phyloP scores from a whole-genome alignment of 53 echinoderm and acorn worm species.

The Astropecten irregularis region DNA sequence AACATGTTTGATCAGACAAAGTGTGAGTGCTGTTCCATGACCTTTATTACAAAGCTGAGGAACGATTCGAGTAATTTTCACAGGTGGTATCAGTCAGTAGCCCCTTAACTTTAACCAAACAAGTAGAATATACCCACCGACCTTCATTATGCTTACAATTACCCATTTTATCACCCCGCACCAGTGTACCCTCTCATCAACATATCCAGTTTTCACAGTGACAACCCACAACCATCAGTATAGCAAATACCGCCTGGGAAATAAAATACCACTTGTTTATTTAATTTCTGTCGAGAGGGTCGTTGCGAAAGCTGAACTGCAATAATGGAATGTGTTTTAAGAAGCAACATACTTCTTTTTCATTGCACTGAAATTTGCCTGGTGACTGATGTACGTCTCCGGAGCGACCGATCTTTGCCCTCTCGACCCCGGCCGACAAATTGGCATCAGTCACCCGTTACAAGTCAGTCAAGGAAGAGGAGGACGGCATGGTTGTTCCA shows the following conservation, averaged over 20 bases:
- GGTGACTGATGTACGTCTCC: slow-evolving; percentile 21
- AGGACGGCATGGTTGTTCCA: background rate
- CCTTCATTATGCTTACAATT: slow-evolving; percentile 11
- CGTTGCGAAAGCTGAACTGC: background rate
- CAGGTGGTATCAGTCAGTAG: slow-evolving; percentile 34
- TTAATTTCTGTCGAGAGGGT: slow-evolving; percentile 64
- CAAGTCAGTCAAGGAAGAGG: background rate
- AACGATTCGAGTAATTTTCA: background rate
- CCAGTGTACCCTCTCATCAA: background rate
- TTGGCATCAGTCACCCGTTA: slow-evolving; percentile 44
- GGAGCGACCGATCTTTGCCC: slow-evolving; percentile 22
- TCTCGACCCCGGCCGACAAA: slow-evolving; percentile 42
- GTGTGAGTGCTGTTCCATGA: too few relatives aligned
- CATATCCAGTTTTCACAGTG: background rate
- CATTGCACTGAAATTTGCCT: too few relatives aligned
- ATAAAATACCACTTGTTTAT: slow-evolving; percentile 50
- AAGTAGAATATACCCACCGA: slow-evolving; percentile 9
- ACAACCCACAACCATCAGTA: too few relatives aligned
- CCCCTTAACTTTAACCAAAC: background rate
- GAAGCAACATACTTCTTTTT: too few relatives aligned
- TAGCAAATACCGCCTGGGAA: background rate
- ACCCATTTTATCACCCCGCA: slow-evolving; percentile 23
- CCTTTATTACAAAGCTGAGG: too few relatives aligned
- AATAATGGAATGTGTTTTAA: too few relatives aligned
- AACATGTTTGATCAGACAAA: too few relatives aligned